phyloP scores from a whole-genome alignment of 2,113 vertebrate genomes.

The Toxostoma redivivum region DNA sequence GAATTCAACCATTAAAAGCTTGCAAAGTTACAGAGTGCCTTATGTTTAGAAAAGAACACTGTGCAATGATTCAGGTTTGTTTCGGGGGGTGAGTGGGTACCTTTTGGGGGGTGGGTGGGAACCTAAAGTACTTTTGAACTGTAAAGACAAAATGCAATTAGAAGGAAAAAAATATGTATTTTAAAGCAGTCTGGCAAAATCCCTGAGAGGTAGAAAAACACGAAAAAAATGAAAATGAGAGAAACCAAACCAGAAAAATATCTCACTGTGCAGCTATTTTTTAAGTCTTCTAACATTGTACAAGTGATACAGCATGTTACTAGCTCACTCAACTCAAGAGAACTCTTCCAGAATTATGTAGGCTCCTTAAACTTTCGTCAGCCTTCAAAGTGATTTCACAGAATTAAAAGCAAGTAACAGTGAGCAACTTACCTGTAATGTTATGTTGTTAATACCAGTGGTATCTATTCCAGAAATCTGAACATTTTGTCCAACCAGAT shows the following conservation, averaged over 20 bases:
- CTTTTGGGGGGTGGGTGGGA: not conserved
- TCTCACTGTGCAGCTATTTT: not conserved
- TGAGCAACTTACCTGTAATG: slow-evolving; percentile 80
- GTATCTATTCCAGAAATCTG: slow-evolving; percentile 96
- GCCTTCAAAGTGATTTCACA: not conserved
- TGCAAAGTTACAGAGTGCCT: not conserved
- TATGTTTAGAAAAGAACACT: not conserved
- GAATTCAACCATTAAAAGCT: not conserved
- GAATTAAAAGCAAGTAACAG: not conserved
- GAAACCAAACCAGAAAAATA: not conserved
- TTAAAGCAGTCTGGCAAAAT: not conserved
- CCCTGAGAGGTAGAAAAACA: rapidly evolving
- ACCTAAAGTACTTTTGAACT: not conserved
- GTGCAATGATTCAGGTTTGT: not conserved
- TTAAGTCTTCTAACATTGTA: not conserved
- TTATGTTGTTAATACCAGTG: slow-evolving; percentile 95
- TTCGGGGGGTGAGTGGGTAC: rapidly evolving
- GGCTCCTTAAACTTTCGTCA: not conserved
- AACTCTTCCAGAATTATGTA: not conserved
- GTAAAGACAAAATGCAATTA: not conserved
- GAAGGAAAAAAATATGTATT: not conserved
- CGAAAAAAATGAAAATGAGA: not conserved
- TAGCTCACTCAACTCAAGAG: not conserved
- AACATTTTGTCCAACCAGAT: slow-evolving; percentile 92
- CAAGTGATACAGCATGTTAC: not conserved